These are phyloP conservation scores for Drosophila grimshawi DNA, from an alignment of 1,140 invertebrate species.

Conservation along the genomic window DNA sequence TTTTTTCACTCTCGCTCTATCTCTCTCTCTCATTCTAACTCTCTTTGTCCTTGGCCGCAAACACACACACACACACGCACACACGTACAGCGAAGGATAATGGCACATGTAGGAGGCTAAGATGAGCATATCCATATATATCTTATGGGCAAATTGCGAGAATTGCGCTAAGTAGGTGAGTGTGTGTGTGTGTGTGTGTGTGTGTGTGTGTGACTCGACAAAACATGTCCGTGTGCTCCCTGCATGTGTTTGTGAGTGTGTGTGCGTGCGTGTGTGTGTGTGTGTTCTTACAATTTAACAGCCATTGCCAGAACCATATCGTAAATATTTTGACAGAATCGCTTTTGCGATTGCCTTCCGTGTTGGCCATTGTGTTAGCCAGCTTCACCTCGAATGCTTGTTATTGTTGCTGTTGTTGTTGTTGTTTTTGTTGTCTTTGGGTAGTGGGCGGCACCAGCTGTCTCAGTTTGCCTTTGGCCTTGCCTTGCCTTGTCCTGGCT, in stretches of 20 bases:
- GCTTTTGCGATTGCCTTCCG: constrained; percentile 75
- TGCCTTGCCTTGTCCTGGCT: constrained; percentile 8
- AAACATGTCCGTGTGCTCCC: constrained; percentile 57
- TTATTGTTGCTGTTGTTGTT: constrained; percentile 37
- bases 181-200: constrained; percentile 9
- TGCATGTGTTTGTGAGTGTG: constrained; percentile 17
- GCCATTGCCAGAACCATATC: constrained; percentile 74
- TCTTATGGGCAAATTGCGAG: constrained; percentile 45
- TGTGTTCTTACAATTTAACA: constrained; percentile 62
- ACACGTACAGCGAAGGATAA: constrained; percentile 21
- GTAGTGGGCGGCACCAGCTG: constrained; percentile 55
- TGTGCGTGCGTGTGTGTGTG: constrained; percentile 30
- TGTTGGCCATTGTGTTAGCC: constrained; percentile 73
- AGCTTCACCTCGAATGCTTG: constrained; percentile 36
- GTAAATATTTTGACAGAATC: constrained; percentile 83
- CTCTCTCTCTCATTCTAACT: constrained; percentile 9
- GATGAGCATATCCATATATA: constrained; percentile 49
- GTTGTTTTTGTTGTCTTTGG: constrained; percentile 23
- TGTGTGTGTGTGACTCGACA: constrained; percentile 33
- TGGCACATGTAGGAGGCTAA: constrained; percentile 24
- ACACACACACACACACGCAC: not conserved
- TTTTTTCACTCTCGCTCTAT: not conserved
- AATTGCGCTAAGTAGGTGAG: constrained; percentile 61
- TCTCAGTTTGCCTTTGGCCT: constrained; percentile 10
- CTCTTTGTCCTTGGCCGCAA: constrained; percentile 53